phyloP scores from a whole-genome alignment of 2,113 vertebrate species.

The Columba janthina region DNA sequence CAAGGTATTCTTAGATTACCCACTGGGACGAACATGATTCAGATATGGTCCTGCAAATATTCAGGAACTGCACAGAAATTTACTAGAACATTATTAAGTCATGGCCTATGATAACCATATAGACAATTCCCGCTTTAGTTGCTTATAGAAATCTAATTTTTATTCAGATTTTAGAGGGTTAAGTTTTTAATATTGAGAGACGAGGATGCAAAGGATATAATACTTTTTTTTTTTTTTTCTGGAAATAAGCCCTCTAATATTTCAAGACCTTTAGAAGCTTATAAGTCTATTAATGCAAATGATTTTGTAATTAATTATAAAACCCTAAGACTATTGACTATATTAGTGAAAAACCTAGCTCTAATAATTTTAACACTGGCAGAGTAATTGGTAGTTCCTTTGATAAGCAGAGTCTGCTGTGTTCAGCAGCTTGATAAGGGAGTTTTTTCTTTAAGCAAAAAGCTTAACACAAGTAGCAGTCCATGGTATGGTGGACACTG shows the following conservation, averaged over 20 bases:
- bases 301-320: not conserved
- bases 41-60: not conserved
- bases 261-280: not conserved
- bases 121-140: not conserved
- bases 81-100: not conserved
- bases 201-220: not conserved
- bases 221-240: not conserved
- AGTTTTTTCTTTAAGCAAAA: not conserved
- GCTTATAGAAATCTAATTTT: not conserved
- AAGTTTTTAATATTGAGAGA: not conserved
- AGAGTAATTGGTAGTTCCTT: not conserved
- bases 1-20: conserved; percentile 80
- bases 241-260: not conserved
- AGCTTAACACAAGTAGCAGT: not conserved
- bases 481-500: not conserved
- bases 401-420: not conserved
- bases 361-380: not conserved
- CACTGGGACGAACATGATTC: not conserved
- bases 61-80: not conserved
- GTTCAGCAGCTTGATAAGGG: not conserved
- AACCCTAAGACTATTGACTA: not conserved
- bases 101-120: not conserved
- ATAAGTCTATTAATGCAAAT: not conserved
- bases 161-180: not conserved
- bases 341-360: not conserved